A percentile compares a stretch with the other conserved stretches of the same genome.
These are phyloP conservation scores for Cyprinella venusta DNA, from an alignment of 2,797 vertebrate species.

Conservation along the genomic window DNA sequence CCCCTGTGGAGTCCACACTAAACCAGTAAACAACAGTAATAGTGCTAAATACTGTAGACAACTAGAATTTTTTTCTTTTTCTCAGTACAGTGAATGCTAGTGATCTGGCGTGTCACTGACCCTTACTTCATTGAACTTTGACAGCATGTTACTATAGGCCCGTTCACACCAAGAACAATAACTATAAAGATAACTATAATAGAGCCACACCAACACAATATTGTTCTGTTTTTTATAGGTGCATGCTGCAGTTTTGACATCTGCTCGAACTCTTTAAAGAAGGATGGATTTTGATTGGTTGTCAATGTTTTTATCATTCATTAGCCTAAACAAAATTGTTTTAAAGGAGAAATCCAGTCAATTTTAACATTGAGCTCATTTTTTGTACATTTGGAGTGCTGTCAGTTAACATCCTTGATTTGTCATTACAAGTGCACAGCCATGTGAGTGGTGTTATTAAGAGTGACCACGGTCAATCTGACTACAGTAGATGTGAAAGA, in stretches of 20 bases:
- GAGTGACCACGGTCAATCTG: too few species aligned
- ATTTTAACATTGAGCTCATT: too few species aligned
- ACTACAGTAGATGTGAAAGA: too few species aligned
- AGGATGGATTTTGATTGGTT: too few species aligned
- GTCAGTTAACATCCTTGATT: too few species aligned
- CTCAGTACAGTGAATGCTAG: background rate
- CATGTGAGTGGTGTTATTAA: too few species aligned
- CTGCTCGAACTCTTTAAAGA: background rate
- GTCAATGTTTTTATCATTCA: background rate
- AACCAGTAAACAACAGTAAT: constrained; percentile 29
- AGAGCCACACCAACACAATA: background rate
- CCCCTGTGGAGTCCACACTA: constrained; percentile 29
- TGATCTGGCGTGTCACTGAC: background rate
- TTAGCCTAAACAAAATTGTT: too few species aligned
- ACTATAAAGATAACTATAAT: background rate
- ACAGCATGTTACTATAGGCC: background rate
- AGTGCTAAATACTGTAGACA: background rate
- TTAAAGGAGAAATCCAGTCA: too few species aligned
- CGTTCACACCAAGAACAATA: background rate
- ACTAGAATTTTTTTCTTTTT: background rate
- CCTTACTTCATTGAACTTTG: background rate
- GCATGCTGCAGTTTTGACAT: background rate
- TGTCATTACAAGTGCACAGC: too few species aligned
- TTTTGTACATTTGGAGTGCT: too few species aligned
- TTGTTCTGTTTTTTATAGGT: background rate